Percentiles rank a stretch among this genome's conserved stretches.
phyloP scores from a whole-genome alignment of 1,140 invertebrate genomes.

The Drosophila gunungcola region DNA sequence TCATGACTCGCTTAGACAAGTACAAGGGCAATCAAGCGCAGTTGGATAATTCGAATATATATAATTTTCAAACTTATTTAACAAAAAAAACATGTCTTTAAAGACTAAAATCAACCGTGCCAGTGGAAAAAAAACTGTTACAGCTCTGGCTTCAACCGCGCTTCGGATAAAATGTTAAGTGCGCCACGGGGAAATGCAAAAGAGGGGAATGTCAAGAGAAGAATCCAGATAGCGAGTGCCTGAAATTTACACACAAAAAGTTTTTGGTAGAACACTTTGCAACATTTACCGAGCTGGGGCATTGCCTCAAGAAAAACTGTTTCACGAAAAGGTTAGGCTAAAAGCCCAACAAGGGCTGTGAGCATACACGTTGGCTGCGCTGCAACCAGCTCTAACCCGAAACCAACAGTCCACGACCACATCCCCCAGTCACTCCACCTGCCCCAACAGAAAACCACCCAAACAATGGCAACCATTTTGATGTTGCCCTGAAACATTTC shows the following conservation, averaged over 20 bases:
- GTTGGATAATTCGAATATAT: too few species aligned
- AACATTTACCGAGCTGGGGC: constrained; percentile 25
- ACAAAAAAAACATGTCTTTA: neutral
- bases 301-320: constrained; percentile 49
- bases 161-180: constrained; percentile 22
- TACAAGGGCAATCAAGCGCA: too few species aligned
- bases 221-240: constrained; percentile 14
- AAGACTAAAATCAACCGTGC: neutral
- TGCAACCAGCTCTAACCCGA: neutral
- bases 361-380: constrained; percentile 4
- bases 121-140: neutral
- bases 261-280: constrained; percentile 45
- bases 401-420: constrained; percentile 14
- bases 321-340: constrained; percentile 41
- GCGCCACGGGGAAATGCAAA: constrained; percentile 13
- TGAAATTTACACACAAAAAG: constrained; percentile 37
- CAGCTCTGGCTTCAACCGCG: too few species aligned
- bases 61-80: too few species aligned
- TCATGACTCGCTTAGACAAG: too few species aligned
- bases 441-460: constrained; percentile 37
- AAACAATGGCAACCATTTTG: constrained; percentile 56
- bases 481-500: constrained; percentile 51
- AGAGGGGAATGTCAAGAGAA: constrained; percentile 21
- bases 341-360: constrained; percentile 14
- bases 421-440: constrained; percentile 10